Conservation (phyloP, 2,797 vertebrate genomes). For the Amniataba percoides region DNA sequence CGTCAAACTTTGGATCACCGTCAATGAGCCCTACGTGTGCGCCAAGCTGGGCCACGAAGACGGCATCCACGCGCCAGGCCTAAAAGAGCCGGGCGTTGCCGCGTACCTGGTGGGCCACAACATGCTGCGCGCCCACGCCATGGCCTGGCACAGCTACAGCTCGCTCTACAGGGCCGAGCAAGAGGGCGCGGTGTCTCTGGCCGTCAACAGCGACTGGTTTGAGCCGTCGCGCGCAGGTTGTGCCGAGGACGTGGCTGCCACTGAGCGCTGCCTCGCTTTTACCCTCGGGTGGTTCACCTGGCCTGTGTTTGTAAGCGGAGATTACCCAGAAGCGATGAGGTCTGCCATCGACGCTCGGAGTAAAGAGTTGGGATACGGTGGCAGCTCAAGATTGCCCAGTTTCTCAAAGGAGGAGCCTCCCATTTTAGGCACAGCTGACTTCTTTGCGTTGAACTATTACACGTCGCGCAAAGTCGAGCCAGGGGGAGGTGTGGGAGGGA, state of each 20-base stretch:
- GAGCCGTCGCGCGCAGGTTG: constrained; percentile 79
- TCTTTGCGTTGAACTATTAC: constrained; percentile 91
- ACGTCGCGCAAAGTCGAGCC: constrained; percentile 84
- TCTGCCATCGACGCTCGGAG: constrained; percentile 79
- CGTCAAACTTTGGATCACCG: constrained; percentile 89
- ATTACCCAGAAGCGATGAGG: constrained; percentile 88
- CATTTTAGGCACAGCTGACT: constrained; percentile 87
- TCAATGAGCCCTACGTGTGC: constrained; percentile 86
- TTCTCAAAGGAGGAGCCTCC: constrained; percentile 82
- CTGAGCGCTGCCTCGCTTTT: constrained; percentile 82
- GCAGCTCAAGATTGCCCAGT: constrained; percentile 78
- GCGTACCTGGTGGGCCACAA: constrained; percentile 85
- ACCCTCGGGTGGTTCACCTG: constrained; percentile 87
- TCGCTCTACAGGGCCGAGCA: constrained; percentile 81
- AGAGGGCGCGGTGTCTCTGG: constrained; percentile 81
- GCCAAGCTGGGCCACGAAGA: constrained; percentile 82
- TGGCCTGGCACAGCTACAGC: constrained; percentile 88
- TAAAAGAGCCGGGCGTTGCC: constrained; percentile 79
- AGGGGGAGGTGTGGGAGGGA: constrained; percentile 46
- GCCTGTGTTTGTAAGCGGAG: constrained; percentile 87
- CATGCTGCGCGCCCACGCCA: constrained; percentile 85
- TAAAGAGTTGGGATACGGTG: constrained; percentile 73
- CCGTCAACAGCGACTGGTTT: constrained; percentile 85
- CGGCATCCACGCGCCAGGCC: constrained; percentile 79
- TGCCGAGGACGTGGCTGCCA: constrained; percentile 78